Conservation (phyloP, 2,888 invertebrate genomes). For the Tetropium fuscum region DNA sequence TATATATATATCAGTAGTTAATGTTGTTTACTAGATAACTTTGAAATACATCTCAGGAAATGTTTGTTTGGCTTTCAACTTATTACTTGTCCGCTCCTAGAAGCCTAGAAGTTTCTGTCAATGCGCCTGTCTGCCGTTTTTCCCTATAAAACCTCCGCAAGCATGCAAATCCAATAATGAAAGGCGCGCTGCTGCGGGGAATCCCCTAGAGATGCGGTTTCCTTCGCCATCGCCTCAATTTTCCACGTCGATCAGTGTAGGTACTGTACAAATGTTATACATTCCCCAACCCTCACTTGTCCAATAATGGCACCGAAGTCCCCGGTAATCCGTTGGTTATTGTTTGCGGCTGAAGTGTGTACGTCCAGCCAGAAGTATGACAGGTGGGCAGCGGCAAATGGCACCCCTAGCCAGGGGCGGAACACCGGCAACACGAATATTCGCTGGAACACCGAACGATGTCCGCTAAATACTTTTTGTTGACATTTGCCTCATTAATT, state of each 20-base stretch:
- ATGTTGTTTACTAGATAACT: no score
- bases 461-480: no score
- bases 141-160: no score
- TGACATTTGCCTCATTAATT: no score
- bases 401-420: conserved; percentile 17
- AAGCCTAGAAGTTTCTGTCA: no score
- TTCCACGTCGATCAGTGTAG: conserved; percentile 50
- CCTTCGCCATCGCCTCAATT: conserved; percentile 25
- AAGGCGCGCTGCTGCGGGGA: background rate
- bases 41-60: no score
- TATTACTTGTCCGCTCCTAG: no score
- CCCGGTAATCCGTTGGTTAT: conserved; percentile 57
- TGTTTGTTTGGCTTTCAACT: no score
- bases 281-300: conserved; percentile 53
- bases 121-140: no score
- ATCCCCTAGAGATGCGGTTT: conserved; percentile 7
- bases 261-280: conserved; percentile 33
- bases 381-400: conserved; percentile 37
- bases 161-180: conserved; percentile 26
- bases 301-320: conserved; percentile 56
- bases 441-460: no score
- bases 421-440: no score
- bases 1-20: no score
- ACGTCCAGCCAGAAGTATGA: conserved; percentile 37
- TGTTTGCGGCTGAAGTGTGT: conserved; percentile 46